Evolutionary conservation across 1,140 invertebrate species (phyloP), one percentile per base, ranked within the genome.

Genomic region (Pseudomyrmex gracilis): DNA sequence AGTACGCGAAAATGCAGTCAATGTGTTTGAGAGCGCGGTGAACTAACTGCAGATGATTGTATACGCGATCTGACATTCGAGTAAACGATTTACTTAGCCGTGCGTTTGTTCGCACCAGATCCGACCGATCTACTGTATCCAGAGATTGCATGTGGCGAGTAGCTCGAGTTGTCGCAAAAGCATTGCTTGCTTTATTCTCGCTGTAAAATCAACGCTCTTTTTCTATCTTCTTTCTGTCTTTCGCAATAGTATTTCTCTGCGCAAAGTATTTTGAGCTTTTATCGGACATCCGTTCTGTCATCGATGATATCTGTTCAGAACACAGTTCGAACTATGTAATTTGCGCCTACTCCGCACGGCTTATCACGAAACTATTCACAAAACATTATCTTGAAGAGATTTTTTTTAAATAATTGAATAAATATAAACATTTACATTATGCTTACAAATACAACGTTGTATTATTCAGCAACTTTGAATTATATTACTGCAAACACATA

Each of bases 81-180:
- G 57, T 53, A 76, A 84, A 67, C 3, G 34, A 87, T 17, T 51
- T 83, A 61, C 10, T 66, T 34, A 34, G 34, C n/a, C 55, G 22
- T 68, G 57, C 15, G 73, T 73, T 73, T 5, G 15, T 71, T 57
- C 43, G 15, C 53, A 45, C 61, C 66, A 34, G 22, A 76, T 17
- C 58, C 17, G 49, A 71, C 22, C 57, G 58, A 71, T 80, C 24
- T 17, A 43, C 24, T 47, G 71, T 49, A 80, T 80, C n/a, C 7
- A 34, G 73, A 63, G 84, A 88, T 67, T 84, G 78, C 84, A 90
- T 86, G 34, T 34, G 87, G 71, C 77, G 85, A 84, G 68, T 85
- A 88, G 78, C 53, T 87, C 86, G 70, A 76, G 73, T 77, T 86
- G 78, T 84, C 64, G 74, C 71, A 82, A 85, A 67, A 51, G 87